These are phyloP conservation scores for Vipera latastei DNA, from an alignment of 2,797 vertebrate species.

Conservation along the genomic window DNA sequence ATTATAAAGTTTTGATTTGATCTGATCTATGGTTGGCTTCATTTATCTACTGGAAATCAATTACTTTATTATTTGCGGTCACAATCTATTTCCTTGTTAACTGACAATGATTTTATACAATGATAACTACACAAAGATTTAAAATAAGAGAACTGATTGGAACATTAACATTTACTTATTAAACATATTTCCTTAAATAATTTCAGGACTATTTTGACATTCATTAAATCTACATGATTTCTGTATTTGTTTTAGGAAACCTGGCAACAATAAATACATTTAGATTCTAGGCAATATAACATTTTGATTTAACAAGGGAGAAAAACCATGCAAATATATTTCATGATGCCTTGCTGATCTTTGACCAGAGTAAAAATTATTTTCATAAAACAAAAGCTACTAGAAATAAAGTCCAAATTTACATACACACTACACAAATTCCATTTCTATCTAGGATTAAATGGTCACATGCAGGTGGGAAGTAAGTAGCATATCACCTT, in stretches of 20 bases:
- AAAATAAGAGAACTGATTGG: background rate
- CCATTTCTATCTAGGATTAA: conserved; percentile 63
- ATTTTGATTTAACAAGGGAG: background rate
- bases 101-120: background rate
- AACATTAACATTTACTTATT: background rate
- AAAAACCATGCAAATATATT: background rate
- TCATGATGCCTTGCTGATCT: background rate
- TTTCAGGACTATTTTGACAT: background rate
- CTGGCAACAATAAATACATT: background rate
- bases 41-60: background rate
- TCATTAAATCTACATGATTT: background rate
- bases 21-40: background rate
- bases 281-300: background rate
- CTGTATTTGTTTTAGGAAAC: background rate
- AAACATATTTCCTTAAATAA: background rate
- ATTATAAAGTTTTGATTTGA: background rate
- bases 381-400: conserved; percentile 37
- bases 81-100: background rate
- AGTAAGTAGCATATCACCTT: conserved; percentile 85
- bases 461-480: conserved; percentile 71
- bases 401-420: conserved; percentile 39
- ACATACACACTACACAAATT: conserved; percentile 15
- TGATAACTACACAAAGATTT: background rate
- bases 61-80: background rate
- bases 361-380: conserved; percentile 37